Base-by-base conservation (phyloP, 2,888 invertebrate species). In the Axea sp. region DNA sequence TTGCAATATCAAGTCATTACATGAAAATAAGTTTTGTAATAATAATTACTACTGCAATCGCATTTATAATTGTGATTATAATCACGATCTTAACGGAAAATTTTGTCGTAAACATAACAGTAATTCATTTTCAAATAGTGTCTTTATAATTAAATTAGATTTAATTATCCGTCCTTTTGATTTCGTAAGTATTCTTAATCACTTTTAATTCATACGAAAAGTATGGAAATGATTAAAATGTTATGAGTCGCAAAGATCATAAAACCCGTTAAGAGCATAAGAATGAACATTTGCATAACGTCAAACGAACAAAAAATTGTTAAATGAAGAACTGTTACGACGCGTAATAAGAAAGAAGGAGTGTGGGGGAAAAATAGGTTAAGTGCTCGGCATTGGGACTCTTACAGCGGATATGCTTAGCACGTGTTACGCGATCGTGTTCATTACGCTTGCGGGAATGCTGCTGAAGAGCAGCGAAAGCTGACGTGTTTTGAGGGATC, bases 401-500 rank as follows among this genome's bases (percentile, higher is more conserved):
- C 26, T 12, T 37, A 12, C 12, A 11, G 9, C 30, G 30, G 30
- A 19, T 30, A n/a, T 9, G 45, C 28, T 45, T 8, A 8, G 28
- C 14, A n/a, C 39, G 28, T 15, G 45, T 45, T 45, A 45, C 28
- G 45, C 15, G 41, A 41, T 12, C 14, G 26, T 26, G 8, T 45
- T 26, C 45, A 28, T 28, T 26, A 28, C 11, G 9, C 28, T 45
- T 9, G 9, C 9, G 8, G 8, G 28, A 2, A n/a, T 9, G 9
- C 15, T 9, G 7, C 14, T n/a, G 35, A 15, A 15, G 35, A 17
- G 2, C 15, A 17, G 8, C 7, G 6, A 2, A 35, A 15, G 15
- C 15, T 15, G 35, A 35, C 17, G 17, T 2, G 8, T 17, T 15
- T 15, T n/a, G 15, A 2, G 14, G 7, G 12, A 11, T 33, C 30